Evolutionary conservation across 2,888 invertebrate species (phyloP), one percentile per base, ranked within the genome.

Genomic region (Lomographa bimaculata): DNA sequence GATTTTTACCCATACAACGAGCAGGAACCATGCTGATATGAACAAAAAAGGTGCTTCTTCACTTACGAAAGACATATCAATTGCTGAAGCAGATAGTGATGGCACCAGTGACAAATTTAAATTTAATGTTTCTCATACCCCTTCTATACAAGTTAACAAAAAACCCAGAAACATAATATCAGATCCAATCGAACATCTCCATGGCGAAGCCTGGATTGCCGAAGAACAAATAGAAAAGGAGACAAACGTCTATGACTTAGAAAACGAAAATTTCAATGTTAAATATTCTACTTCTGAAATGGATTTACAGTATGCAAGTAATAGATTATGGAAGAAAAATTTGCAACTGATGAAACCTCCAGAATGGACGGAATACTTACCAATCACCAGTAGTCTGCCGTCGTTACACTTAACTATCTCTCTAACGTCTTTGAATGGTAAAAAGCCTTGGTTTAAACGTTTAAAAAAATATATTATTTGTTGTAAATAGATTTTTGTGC

Each of bases 401-500:
- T 71, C 73, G 1, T 45, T 78, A 26, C 64, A 72, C 38, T 41
- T 80, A 10, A 78, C 84, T 1, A 27, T 74, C 2, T 62, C 57
- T 7, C 64, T 66, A 10, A 46, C 24, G 21, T 36, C 48, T 14
- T 57, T 64, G n/a, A 44, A 50, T n/a, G 46, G 47, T 0, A 64
- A 63, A 27, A 50, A 54, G 32, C 55, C 78, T 1, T 82, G 81
- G 69, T 64, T 67, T 24, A 66, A 57, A 45, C 65, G 76, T 7
- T 48, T 83, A 3, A 35, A 67, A 1, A 62, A 56, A 30, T 77
- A 54, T 50, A 54, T 84, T 19, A 64, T 56, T 38, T 85, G 87
- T 43, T 82, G 78, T 69, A 80, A 77, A 57, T 71, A 71, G 50
- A 50, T 9, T 14, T n/a, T n/a, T n/a, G n/a, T n/a, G n/a, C n/a